Percentiles rank a stretch among this genome's conserved stretches.
phyloP scores from a whole-genome alignment of 2,888 invertebrate species.

The Conomelus anceps region DNA sequence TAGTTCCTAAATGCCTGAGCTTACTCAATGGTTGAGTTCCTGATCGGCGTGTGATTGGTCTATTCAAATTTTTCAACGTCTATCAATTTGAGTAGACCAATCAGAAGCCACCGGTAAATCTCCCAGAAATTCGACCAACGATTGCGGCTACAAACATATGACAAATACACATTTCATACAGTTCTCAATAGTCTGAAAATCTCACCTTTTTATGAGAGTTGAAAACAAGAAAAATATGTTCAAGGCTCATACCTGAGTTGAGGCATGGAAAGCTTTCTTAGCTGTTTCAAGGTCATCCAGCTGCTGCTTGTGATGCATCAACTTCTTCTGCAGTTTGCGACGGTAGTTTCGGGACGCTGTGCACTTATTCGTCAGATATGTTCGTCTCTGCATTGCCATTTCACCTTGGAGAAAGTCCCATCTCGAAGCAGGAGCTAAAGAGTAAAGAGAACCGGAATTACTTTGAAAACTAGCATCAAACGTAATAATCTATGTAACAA shows the following conservation, averaged over 20 bases:
- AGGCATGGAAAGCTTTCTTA: conserved; percentile 54
- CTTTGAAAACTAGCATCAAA: too few species aligned
- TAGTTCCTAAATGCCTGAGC: too few species aligned
- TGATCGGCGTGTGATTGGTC: too few species aligned
- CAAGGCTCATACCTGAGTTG: conserved; percentile 42
- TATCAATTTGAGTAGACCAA: too few species aligned
- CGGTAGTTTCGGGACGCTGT: conserved; percentile 49
- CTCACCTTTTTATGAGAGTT: conserved; percentile 20
- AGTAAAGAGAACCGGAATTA: not conserved
- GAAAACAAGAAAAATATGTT: conserved; percentile 20
- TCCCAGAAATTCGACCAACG: too few species aligned
- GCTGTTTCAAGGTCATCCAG: conserved; percentile 62
- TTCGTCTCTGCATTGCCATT: conserved; percentile 49
- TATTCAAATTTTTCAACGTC: too few species aligned
- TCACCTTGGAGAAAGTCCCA: conserved; percentile 91
- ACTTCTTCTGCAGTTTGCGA: conserved; percentile 63
- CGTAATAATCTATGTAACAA: too few species aligned
- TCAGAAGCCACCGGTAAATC: too few species aligned
- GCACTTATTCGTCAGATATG: conserved; percentile 35
- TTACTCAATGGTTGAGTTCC: too few species aligned
- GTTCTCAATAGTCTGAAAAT: not conserved
- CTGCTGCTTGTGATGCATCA: conserved; percentile 59
- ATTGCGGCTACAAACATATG: too few species aligned
- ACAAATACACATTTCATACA: not conserved
- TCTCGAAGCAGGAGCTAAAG: conserved; percentile 42